Base-by-base conservation (phyloP, 2,888 invertebrate species). In the Erpobdella octoculata region DNA sequence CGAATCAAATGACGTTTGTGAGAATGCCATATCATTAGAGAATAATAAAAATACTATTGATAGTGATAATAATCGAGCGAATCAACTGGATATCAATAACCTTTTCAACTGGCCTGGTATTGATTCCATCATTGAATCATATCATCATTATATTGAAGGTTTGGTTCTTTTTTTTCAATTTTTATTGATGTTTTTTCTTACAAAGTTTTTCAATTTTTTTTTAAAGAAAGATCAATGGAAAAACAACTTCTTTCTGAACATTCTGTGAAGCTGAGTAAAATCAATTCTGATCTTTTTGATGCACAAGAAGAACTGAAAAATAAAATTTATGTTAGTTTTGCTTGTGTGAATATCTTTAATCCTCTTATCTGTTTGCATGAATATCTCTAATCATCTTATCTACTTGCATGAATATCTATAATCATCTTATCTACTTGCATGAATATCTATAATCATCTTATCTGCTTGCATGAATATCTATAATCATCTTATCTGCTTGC, bases 111-210 rank as follows among this genome's bases (percentile, higher is more conserved):
- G 71, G 71, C 71, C 71, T 12, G 71, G 71, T 38, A 28, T 71
- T 12, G 71, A 67, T 12, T 37, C 53, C 18, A 46, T 71, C 67
- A 53, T 71, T 28, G 71, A 67, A 31, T 41, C 71, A 21, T 71
- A 71, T 66, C 71, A 71, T 21, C 71, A 48, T 38, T 67, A 71
- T 36, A 48, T 71, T 5, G 71, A 66, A 67, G 71, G 71, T 67
- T 46, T 18, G 53, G 6, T 0, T 6, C 1, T 18, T 53, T 53
- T 48, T 48, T 6, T 48, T 48, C 12, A 48, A 6, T 3, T 2
- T 48, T 48, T 25, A 21, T 48, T 48, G 4, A 21, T 48, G 12
- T 48, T 2, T 46, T 46, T 46, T 18, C 18, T 1, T 1, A 5
- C 18, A n/a, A n/a, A n/a, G 5, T 46, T 46, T 5, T n/a, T 46